Evolutionary conservation across 1,140 invertebrate species (phyloP).

Genomic region (Druon quercuslanigerum): DNA sequence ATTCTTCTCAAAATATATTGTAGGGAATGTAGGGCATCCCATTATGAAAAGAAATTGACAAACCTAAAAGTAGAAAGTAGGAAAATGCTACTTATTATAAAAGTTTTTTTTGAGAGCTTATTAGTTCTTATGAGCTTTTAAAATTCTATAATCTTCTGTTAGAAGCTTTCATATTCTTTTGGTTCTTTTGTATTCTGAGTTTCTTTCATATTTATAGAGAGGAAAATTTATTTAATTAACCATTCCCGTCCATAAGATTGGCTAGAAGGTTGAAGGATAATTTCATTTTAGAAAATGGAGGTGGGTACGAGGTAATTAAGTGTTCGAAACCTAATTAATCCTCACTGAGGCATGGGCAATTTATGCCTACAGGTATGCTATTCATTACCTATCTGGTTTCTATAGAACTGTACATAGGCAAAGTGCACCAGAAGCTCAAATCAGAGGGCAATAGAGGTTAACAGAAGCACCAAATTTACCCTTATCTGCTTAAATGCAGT

Average conservation of each 20-base stretch:
- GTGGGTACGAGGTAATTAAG: not conserved
- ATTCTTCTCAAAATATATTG: no score
- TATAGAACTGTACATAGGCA: conserved; percentile 2
- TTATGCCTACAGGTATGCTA: conserved; percentile 19
- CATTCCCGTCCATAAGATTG: not conserved
- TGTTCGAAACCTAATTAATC: conserved; percentile 1
- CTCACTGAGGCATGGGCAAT: not conserved
- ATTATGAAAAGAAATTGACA: no score
- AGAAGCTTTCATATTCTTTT: no score
- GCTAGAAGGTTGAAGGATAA: not conserved
- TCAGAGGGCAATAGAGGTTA: conserved; percentile 13
- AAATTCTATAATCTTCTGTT: no score
- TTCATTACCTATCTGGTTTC: conserved; percentile 9
- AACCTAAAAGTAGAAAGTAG: no score
- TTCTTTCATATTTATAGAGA: no score
- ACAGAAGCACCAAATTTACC: conserved; percentile 10
- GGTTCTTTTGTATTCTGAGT: no score
- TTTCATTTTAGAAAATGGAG: not conserved
- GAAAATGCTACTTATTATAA: no score
- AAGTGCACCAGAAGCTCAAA: conserved; percentile 1
- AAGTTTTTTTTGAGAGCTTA: not conserved
- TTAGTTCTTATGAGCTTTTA: not conserved
- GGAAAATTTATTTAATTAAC: not conserved
- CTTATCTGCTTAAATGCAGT: not conserved
- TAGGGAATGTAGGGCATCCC: no score